Percentiles rank a stretch among this genome's conserved stretches.
Conservation (phyloP, 2,888 invertebrate species). For the Phorcus lineatus region DNA sequence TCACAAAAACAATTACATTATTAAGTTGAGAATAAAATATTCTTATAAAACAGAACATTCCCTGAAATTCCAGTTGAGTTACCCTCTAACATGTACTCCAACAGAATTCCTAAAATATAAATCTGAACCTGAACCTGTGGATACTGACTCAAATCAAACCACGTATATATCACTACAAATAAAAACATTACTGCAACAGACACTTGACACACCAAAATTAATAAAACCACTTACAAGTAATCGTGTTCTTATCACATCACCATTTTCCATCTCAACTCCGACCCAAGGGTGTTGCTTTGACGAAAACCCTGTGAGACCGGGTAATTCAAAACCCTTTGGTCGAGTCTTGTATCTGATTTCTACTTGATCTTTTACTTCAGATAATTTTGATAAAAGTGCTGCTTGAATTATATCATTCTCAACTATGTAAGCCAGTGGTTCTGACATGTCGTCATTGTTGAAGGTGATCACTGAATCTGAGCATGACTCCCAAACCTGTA, state of each 20-base stretch:
- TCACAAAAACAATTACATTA: too few species aligned
- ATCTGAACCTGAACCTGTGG: too few species aligned
- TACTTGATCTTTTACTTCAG: slow-evolving; percentile 79
- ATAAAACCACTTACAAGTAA: slow-evolving; percentile 73
- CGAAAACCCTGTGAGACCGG: slow-evolving; percentile 36
- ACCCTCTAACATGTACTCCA: too few species aligned
- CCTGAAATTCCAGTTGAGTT: too few species aligned
- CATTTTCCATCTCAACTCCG: slow-evolving; percentile 72
- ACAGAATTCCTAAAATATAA: too few species aligned
- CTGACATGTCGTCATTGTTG: slow-evolving; percentile 83
- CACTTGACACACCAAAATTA: not conserved
- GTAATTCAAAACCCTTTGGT: slow-evolving; percentile 77
- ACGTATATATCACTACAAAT: too few species aligned
- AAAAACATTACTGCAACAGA: too few species aligned
- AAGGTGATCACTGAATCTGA: slow-evolving; percentile 93
- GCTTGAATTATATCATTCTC: slow-evolving; percentile 93
- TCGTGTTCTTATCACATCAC: slow-evolving; percentile 73
- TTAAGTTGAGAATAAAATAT: too few species aligned
- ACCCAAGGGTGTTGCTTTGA: slow-evolving; percentile 63
- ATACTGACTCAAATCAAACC: too few species aligned
- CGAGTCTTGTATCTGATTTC: slow-evolving; percentile 83
- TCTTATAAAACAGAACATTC: too few species aligned
- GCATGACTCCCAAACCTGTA: slow-evolving; percentile 93
- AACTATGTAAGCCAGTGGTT: slow-evolving; percentile 91
- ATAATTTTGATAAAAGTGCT: slow-evolving; percentile 79